These are phyloP conservation scores for Pantala flavescens DNA, from an alignment of 1,140 invertebrate species.

Conservation along the genomic window DNA sequence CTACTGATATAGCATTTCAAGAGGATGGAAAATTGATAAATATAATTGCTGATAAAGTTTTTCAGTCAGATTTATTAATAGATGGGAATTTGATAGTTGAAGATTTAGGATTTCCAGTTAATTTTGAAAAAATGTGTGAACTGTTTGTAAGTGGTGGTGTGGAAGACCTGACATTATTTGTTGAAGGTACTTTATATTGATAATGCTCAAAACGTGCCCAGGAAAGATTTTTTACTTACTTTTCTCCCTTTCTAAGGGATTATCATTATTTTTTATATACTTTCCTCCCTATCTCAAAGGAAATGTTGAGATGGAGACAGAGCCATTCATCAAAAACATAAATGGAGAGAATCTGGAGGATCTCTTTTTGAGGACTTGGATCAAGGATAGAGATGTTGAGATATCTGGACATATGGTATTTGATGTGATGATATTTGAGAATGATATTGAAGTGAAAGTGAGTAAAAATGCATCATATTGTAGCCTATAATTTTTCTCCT, in stretches of 20 bases:
- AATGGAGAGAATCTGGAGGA: neutral
- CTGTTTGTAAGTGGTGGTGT: neutral
- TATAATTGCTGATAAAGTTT: neutral
- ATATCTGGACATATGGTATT: neutral
- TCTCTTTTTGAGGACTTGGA: neutral
- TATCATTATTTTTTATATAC: neutral
- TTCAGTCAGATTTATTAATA: neutral
- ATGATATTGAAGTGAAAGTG: neutral
- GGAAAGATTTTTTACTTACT: no score
- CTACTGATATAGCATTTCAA: neutral
- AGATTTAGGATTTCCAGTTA: neutral
- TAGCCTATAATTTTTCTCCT: no score
- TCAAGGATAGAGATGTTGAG: neutral
- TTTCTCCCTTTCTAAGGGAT: no score
- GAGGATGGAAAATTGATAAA: neutral
- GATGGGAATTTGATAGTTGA: neutral
- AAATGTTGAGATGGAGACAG: neutral
- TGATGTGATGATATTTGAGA: neutral
- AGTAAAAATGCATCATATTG: no score
- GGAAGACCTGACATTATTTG: neutral
- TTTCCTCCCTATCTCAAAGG: neutral
- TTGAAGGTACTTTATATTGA: neutral
- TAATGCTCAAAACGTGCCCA: no score
- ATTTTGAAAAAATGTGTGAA: neutral
- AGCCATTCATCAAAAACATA: neutral